Base-by-base conservation (phyloP, 2,888 invertebrate genomes). In the Tetheella fluctuosa region DNA sequence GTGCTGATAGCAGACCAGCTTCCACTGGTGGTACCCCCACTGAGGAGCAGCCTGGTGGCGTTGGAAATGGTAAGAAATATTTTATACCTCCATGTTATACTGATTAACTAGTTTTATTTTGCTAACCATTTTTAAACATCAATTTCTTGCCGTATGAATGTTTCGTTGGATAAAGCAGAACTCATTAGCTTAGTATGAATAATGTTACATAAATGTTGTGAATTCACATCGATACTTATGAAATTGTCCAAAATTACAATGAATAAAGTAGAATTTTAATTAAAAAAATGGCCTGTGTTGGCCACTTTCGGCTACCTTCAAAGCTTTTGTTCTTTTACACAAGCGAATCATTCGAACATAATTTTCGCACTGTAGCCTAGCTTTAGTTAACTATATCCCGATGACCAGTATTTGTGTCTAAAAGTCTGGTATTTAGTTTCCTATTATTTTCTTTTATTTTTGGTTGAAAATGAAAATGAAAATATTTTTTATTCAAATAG, bases 1-100 rank as follows among this genome's bases (percentile, higher is more conserved):
- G 97, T 64, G 98, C 98, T 20, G 98, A 98, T 89, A 97, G 97
- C 88, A 96, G 97, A 76, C 97, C 97, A 64, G 96, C 94, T 56
- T 97, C 96, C 62, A 95, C 95, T 58, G 95, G 95, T 54, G 96
- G 96, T 67, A 96, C 97, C 54, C 97, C 97, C 71, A 96, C 96
- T 63, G 96, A 96, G 71, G 96, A 96, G 73, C 96, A 97, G 81
- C 96, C 96, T 58, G 96, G 95, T 70, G 96, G 96, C 76, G 96
- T 96, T 83, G 96, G 96, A 10, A 93, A 93, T 61, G 93, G 93
- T 93, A 76, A 80, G 88, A 7, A 42, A 39, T 42, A n/a, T 48
- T 39, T 37, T 17, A 17, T 42, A 48, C 10, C 17, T 48, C 2
- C 20, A 48, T 34, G 20, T 23, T 54, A n/a, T 54, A n/a, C 39